phyloP scores from a whole-genome alignment of 2,888 invertebrate genomes.

The Pachycephus smyrnensis region DNA sequence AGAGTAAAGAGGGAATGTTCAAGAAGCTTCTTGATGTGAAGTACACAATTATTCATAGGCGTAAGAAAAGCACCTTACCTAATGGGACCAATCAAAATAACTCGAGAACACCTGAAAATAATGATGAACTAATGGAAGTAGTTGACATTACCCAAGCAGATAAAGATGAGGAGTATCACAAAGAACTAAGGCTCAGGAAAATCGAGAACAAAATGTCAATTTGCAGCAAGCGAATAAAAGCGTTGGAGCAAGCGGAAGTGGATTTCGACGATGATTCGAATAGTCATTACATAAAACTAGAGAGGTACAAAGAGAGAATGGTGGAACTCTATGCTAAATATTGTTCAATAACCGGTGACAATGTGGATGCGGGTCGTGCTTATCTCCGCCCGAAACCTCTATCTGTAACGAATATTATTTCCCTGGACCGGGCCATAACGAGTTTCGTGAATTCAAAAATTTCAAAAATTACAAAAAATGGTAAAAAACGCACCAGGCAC shows the following conservation, averaged over 20 bases:
- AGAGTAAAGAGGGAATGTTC: slow-evolving; percentile 33
- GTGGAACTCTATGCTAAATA: slow-evolving; percentile 45
- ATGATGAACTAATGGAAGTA: too few species aligned
- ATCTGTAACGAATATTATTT: slow-evolving; percentile 44
- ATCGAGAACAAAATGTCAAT: slow-evolving; percentile 66
- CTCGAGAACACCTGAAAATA: too few species aligned
- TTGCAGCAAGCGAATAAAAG: slow-evolving; percentile 75
- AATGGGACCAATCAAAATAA: too few species aligned
- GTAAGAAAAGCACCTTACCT: too few species aligned
- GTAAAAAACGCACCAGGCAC: background rate
- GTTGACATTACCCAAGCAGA: too few species aligned
- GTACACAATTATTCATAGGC: slow-evolving; percentile 36
- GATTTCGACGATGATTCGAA: slow-evolving; percentile 80
- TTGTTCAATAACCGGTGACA: slow-evolving; percentile 49
- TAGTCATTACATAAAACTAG: slow-evolving; percentile 79
- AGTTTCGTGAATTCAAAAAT: slow-evolving; percentile 57
- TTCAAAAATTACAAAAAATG: slow-evolving; percentile 31
- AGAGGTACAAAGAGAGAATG: slow-evolving; percentile 68
- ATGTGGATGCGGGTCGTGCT: slow-evolving; percentile 44
- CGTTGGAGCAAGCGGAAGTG: slow-evolving; percentile 77
- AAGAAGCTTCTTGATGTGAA: slow-evolving; percentile 42
- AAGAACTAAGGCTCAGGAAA: too few species aligned
- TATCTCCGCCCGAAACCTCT: slow-evolving; percentile 52
- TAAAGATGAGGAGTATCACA: too few species aligned
- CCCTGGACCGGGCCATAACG: slow-evolving; percentile 55